phyloP scores from a whole-genome alignment of 2,113 vertebrate genomes.

The Callionymus lyra region DNA sequence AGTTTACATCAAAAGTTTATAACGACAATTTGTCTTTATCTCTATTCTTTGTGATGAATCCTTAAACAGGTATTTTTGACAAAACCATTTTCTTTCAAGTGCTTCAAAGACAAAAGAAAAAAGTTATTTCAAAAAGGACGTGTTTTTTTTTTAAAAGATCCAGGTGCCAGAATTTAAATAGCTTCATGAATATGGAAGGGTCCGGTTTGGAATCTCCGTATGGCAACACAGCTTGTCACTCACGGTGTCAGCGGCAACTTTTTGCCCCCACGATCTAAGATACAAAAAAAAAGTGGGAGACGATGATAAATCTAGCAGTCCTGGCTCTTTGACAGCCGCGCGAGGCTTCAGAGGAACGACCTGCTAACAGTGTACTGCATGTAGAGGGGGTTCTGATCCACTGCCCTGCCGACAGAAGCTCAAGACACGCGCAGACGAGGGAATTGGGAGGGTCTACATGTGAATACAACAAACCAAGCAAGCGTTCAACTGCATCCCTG shows the following conservation, averaged over 20 bases:
- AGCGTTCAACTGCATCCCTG: slow-evolving; percentile 59
- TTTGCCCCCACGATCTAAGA: slow-evolving; percentile 66
- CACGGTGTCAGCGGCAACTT: slow-evolving; percentile 67
- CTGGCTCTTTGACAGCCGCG: slow-evolving; percentile 62
- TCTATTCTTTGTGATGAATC: too few relatives aligned
- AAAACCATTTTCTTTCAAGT: too few relatives aligned
- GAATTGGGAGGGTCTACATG: slow-evolving; percentile 67
- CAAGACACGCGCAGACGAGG: slow-evolving; percentile 67
- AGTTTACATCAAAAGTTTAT: too few relatives aligned
- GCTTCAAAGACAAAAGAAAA: slow-evolving; percentile 22
- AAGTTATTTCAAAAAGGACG: slow-evolving; percentile 22
- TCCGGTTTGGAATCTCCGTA: slow-evolving; percentile 65
- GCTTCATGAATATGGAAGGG: slow-evolving; percentile 72
- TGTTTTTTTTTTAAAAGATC: slow-evolving; percentile 53
- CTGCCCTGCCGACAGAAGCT: slow-evolving; percentile 67
- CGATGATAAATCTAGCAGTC: slow-evolving; percentile 67
- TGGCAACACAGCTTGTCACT: slow-evolving; percentile 71
- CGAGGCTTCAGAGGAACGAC: slow-evolving; percentile 64
- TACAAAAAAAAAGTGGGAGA: slow-evolving; percentile 64
- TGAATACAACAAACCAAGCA: slow-evolving; percentile 65
- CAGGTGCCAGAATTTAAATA: slow-evolving; percentile 69
- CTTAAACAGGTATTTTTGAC: too few relatives aligned
- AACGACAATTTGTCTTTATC: too few relatives aligned
- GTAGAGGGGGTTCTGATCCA: slow-evolving; percentile 68
- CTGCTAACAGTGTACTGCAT: slow-evolving; percentile 65